phyloP scores from a whole-genome alignment of 2,113 vertebrate genomes.

The Stomatorhinus ivindoensis region DNA sequence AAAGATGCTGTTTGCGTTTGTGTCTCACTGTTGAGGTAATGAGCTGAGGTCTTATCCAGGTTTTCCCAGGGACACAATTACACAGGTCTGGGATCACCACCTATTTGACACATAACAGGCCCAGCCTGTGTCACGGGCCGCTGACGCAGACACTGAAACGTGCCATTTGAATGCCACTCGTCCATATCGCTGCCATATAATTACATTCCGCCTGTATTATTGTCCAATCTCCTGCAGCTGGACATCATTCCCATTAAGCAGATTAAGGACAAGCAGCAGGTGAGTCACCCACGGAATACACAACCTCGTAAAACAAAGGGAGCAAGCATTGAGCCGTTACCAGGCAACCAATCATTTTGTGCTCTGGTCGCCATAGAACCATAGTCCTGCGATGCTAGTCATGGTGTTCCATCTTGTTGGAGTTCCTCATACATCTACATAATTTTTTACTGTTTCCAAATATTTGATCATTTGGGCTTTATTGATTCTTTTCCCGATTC shows the following conservation, averaged over 20 bases:
- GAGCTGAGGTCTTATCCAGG: background rate
- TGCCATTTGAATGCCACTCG: background rate
- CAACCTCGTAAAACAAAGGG: conserved; percentile 2
- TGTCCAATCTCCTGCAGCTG: conserved; percentile 7
- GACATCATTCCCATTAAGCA: conserved; percentile 26
- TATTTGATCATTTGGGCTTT: background rate
- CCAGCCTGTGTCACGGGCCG: background rate
- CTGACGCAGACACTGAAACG: background rate
- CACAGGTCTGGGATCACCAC: background rate
- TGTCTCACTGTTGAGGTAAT: background rate
- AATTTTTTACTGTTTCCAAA: background rate
- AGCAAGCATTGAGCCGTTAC: conserved; percentile 42
- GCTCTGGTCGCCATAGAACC: conserved; percentile 33
- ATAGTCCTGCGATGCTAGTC: background rate
- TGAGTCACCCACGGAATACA: conserved; percentile 41
- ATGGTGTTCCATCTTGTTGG: background rate
- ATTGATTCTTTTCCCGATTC: background rate
- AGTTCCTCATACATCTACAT: background rate
- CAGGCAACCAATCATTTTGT: conserved; percentile 44
- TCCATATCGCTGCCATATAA: background rate
- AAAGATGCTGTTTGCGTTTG: background rate
- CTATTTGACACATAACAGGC: background rate
- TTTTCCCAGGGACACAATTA: background rate
- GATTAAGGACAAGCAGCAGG: conserved; percentile 37
- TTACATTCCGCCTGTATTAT: background rate